A percentile compares a stretch with the other conserved stretches of the same genome.
phyloP scores from a whole-genome alignment of 2,888 invertebrate genomes.

The Sesia bembeciformis region DNA sequence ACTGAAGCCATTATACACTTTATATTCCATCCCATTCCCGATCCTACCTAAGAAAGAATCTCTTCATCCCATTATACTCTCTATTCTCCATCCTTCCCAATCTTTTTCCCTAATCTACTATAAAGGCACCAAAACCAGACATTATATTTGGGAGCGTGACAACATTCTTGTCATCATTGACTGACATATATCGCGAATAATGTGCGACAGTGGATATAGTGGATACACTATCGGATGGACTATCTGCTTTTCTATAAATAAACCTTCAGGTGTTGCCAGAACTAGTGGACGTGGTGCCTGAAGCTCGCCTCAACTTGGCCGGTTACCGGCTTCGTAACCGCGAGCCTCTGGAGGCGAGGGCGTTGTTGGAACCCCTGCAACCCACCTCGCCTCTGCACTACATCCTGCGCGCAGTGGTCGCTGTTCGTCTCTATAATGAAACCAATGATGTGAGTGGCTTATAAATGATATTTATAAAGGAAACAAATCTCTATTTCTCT shows the following conservation, averaged over 20 bases:
- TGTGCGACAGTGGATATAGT: too few species aligned
- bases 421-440: slow-evolving; percentile 94
- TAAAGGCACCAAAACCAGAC: too few species aligned
- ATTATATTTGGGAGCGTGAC: too few species aligned
- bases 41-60: too few species aligned
- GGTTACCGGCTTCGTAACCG: slow-evolving; percentile 94
- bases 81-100: too few species aligned
- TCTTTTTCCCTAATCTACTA: too few species aligned
- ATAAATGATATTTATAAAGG: not conserved
- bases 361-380: slow-evolving; percentile 91
- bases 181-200: too few species aligned
- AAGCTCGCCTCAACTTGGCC: slow-evolving; percentile 96
- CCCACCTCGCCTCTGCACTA: slow-evolving; percentile 96
- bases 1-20: too few species aligned
- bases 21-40: too few species aligned
- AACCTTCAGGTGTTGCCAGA: slow-evolving; percentile 80
- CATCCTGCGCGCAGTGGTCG: slow-evolving; percentile 96
- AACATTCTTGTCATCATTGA: too few species aligned
- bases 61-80: too few species aligned
- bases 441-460: slow-evolving; percentile 83
- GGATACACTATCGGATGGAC: too few species aligned
- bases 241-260: not conserved
- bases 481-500: not conserved
- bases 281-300: slow-evolving; percentile 95
- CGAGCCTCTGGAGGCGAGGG: slow-evolving; percentile 90